Conservation (phyloP, 2,797 vertebrate species). For the Gymnopithys bicolor region DNA sequence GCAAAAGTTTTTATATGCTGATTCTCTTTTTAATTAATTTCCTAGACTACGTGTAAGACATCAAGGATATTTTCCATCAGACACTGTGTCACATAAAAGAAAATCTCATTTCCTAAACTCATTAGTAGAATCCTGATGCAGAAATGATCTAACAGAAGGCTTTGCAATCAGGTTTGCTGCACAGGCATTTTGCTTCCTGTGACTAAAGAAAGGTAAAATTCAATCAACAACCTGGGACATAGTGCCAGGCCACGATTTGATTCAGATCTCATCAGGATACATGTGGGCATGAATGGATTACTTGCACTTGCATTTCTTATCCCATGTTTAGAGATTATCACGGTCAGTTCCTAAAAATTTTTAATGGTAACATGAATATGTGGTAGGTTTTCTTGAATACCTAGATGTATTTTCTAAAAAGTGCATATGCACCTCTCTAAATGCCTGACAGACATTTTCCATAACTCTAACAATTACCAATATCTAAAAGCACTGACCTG, state of each 20-base stretch:
- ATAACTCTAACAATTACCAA: background rate
- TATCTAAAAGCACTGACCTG: background rate
- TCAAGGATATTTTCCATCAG: background rate
- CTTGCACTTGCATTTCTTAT: background rate
- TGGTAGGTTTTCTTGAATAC: background rate
- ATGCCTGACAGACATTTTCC: background rate
- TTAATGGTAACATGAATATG: background rate
- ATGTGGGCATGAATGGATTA: background rate
- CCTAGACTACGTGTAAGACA: background rate
- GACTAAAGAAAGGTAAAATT: background rate
- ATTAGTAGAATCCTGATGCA: background rate
- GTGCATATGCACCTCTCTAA: background rate
- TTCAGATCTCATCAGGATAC: background rate
- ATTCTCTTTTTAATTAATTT: background rate
- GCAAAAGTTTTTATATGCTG: background rate
- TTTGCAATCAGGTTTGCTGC: background rate
- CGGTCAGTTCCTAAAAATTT: background rate
- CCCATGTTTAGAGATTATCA: background rate
- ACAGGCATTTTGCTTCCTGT: background rate
- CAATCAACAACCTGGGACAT: background rate
- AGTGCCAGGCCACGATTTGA: background rate
- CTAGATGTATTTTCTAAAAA: background rate
- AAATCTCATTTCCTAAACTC: background rate
- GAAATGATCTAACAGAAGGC: background rate
- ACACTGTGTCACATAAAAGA: background rate